phyloP scores from a whole-genome alignment of 1,140 invertebrate genomes.

The Drosophila mauritiana region DNA sequence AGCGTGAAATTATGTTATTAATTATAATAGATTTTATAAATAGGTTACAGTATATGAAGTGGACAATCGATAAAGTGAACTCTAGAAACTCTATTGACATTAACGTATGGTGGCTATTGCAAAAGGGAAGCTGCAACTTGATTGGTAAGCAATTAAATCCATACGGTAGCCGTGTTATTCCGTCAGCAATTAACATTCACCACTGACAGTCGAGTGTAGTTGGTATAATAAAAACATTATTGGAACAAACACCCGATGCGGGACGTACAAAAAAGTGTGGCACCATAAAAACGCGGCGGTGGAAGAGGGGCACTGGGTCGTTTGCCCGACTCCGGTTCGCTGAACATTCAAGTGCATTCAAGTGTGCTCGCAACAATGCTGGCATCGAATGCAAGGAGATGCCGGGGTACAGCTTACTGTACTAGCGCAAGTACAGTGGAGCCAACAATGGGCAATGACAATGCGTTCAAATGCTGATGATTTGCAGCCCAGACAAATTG shows the following conservation, averaged over 20 bases:
- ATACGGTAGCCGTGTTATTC: neutral
- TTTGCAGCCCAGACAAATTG: slow-evolving; percentile 1
- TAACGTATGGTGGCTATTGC: no score
- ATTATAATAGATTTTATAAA: no score
- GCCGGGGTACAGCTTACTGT: neutral
- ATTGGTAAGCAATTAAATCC: slow-evolving; percentile 19
- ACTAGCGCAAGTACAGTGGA: slow-evolving; percentile 18
- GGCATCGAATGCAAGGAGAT: slow-evolving; percentile 23
- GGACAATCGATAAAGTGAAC: no score
- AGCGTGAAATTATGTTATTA: no score
- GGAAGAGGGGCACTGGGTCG: slow-evolving; percentile 24
- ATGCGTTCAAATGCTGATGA: neutral
- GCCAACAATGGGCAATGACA: slow-evolving; percentile 3
- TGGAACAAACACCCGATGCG: slow-evolving; percentile 31
- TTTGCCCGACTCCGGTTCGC: slow-evolving; percentile 57
- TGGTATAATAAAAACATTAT: slow-evolving; percentile 54
- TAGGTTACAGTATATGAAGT: no score
- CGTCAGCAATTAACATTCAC: slow-evolving; percentile 7
- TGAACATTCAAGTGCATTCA: slow-evolving; percentile 69
- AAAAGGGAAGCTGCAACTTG: neutral
- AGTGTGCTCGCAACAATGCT: slow-evolving; percentile 53
- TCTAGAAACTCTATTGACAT: no score
- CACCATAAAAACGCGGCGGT: neutral
- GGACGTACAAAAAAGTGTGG: neutral
- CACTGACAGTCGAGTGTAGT: slow-evolving; percentile 29